Evolutionary conservation across 2,797 vertebrate species (phyloP).

Genomic region (Lepus oiostolus): DNA sequence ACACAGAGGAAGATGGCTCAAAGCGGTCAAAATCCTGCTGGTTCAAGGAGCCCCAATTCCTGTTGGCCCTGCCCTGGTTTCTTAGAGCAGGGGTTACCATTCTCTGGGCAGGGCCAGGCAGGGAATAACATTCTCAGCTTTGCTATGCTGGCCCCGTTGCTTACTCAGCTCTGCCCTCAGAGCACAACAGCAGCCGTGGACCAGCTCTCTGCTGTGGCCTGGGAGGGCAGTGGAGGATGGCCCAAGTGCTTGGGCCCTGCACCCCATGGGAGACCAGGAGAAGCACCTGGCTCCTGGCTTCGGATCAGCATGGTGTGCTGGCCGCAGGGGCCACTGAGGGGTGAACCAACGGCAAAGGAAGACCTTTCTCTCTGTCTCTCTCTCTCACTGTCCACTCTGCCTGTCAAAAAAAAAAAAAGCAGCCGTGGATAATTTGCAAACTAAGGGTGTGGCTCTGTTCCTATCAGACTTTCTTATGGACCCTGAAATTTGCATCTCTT

Average conservation of each 20-base stretch:
- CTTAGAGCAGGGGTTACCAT: background rate
- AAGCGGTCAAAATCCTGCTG: background rate
- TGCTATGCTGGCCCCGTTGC: accelerated
- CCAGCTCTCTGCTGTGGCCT: too few species aligned
- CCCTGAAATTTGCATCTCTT: background rate
- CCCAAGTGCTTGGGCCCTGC: too few species aligned
- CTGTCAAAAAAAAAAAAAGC: too few species aligned
- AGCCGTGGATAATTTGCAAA: background rate
- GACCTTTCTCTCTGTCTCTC: too few species aligned
- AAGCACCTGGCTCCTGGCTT: too few species aligned
- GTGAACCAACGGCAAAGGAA: too few species aligned
- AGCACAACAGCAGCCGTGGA: background rate
- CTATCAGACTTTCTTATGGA: background rate
- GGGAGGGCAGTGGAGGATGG: too few species aligned
- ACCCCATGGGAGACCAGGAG: too few species aligned
- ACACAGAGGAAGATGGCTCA: background rate
- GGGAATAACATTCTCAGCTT: background rate
- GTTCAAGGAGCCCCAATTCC: background rate
- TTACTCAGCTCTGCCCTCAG: accelerated
- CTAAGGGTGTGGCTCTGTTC: background rate
- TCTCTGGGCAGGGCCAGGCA: background rate
- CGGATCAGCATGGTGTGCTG: too few species aligned
- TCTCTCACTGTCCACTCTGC: too few species aligned
- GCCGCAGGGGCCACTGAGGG: too few species aligned
- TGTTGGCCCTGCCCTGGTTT: background rate